A percentile compares a stretch with the other conserved stretches of the same genome.
Conservation (phyloP, 2,113 vertebrate genomes). For the Falco punctatus region DNA sequence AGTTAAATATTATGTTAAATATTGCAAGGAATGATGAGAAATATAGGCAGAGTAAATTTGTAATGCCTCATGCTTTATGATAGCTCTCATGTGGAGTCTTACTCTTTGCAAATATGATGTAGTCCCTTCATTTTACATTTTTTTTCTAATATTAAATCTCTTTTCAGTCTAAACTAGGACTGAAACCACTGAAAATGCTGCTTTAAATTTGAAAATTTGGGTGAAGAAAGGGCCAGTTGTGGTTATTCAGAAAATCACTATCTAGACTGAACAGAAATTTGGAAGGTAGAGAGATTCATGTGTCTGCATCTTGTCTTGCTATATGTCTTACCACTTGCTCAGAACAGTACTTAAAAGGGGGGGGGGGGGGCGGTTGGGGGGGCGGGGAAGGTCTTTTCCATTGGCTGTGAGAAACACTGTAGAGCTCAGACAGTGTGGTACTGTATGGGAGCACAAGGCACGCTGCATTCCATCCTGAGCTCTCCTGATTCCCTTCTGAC, state of each 20-base stretch:
- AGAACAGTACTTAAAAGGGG: background rate
- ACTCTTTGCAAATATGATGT: background rate
- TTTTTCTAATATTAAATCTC: background rate
- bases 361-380: too few relatives aligned
- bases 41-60: background rate
- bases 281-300: background rate
- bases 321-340: background rate
- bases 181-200: background rate
- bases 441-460: conserved; percentile 29
- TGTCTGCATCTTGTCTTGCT: background rate
- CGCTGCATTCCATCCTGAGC: conserved; percentile 1
- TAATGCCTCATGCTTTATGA: background rate
- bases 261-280: background rate
- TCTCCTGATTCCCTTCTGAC: conserved; percentile 28
- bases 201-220: background rate
- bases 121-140: background rate
- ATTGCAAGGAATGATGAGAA: background rate
- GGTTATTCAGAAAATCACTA: background rate
- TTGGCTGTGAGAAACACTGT: background rate
- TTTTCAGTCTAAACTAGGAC: background rate
- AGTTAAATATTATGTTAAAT: background rate
- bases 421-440: conserved; percentile 41
- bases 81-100: background rate
- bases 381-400: background rate
- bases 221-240: background rate